Percentiles rank a stretch among this genome's conserved stretches.
Conservation (phyloP, 1,140 invertebrate species). For the Aphelenchoides avenae region DNA sequence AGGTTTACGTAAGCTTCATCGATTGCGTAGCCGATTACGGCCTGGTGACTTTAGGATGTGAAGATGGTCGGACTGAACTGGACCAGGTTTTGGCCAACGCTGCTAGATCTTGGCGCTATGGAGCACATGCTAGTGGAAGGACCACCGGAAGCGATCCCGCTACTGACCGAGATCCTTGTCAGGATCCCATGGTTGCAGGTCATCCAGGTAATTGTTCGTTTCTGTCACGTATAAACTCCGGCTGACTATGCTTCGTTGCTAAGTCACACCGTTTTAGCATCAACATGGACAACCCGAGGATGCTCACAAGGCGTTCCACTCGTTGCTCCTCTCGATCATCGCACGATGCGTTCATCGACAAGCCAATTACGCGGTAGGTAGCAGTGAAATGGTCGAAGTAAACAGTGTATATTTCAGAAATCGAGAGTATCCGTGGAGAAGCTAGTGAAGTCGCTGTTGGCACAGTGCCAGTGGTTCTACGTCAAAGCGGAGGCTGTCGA, state of each 20-base stretch:
- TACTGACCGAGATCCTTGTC: slow-evolving; percentile 33
- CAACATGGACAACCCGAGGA: slow-evolving; percentile 28
- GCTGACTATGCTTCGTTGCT: no score
- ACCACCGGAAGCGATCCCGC: slow-evolving; percentile 18
- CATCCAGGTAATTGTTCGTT: no score
- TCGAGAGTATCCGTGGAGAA: slow-evolving; percentile 35
- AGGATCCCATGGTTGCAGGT: slow-evolving; percentile 31
- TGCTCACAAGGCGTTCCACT: slow-evolving; percentile 36
- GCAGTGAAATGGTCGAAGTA: not conserved
- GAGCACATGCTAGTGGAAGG: slow-evolving; percentile 25
- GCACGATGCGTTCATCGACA: slow-evolving; percentile 14
- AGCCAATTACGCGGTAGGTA: slow-evolving; percentile 32
- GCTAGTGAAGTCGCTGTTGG: slow-evolving; percentile 17
- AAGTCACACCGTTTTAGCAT: slow-evolving; percentile 15
- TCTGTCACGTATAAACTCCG: no score
- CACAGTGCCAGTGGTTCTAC: slow-evolving; percentile 27
- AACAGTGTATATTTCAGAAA: slow-evolving; percentile 15
- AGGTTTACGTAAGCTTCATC: slow-evolving; percentile 29
- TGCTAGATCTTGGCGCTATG: slow-evolving; percentile 27
- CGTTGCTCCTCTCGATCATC: slow-evolving; percentile 30
- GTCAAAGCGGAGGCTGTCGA: slow-evolving; percentile 34
- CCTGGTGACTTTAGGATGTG: slow-evolving; percentile 19
- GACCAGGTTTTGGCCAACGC: slow-evolving; percentile 41
- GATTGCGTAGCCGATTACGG: no score
- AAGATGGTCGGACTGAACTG: slow-evolving; percentile 30